These are phyloP conservation scores for Drosophila nasuta DNA, from an alignment of 1,140 invertebrate genomes.

Conservation along the genomic window DNA sequence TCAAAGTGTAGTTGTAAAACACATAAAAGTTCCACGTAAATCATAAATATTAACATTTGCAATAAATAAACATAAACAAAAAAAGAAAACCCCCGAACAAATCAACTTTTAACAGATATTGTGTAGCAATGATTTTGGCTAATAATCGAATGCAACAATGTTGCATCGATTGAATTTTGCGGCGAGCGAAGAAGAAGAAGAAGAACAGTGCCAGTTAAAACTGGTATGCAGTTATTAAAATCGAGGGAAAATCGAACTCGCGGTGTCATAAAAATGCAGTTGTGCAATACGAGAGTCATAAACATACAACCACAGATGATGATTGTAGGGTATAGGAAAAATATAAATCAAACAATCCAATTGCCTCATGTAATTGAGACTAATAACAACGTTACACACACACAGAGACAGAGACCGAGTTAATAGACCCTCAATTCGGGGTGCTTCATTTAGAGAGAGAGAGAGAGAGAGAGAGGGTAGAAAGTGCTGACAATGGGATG, in stretches of 20 bases:
- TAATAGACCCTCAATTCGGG: no score
- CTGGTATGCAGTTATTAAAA: conserved; percentile 2
- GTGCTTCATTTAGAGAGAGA: no score
- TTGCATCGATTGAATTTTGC: not conserved
- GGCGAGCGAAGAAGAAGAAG: no score
- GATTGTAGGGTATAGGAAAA: not conserved
- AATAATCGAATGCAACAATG: not conserved
- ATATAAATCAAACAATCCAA: no score
- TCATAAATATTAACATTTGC: no score
- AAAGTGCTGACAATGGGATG: conserved; percentile 1
- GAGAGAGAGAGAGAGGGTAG: not conserved
- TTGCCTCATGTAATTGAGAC: no score
- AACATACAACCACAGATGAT: not conserved
- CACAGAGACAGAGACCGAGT: no score
- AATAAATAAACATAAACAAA: not conserved
- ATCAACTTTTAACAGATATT: not conserved
- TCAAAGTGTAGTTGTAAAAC: no score
- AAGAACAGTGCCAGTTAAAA: not conserved
- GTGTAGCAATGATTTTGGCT: no score
- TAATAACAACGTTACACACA: no score
- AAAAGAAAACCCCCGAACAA: not conserved
- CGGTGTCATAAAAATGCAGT: not conserved
- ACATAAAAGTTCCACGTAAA: no score
- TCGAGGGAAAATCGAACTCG: not conserved
- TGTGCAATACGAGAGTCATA: conserved; percentile 1